These are phyloP conservation scores for Poeciliopsis retropinna DNA, from an alignment of 2,113 vertebrate genomes.

Conservation along the genomic window DNA sequence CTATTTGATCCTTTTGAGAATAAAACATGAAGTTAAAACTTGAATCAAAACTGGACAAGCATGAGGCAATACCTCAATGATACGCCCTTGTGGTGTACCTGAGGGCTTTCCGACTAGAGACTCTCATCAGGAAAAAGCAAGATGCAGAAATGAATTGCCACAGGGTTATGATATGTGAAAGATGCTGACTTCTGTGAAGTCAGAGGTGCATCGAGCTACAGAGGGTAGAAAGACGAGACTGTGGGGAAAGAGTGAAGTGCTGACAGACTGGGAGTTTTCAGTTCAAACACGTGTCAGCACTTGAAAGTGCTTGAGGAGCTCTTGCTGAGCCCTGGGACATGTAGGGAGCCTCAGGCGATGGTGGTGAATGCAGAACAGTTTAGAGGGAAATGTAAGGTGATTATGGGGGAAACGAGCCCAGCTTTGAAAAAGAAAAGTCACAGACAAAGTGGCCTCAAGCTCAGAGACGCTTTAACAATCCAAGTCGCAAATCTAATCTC, in stretches of 20 bases:
- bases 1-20: not conserved
- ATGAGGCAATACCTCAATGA: slow-evolving; percentile 4
- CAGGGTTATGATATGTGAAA: slow-evolving; percentile 43
- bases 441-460: slow-evolving; percentile 30
- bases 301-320: slow-evolving; percentile 65
- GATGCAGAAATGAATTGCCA: slow-evolving; percentile 29
- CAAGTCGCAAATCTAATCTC: slow-evolving; percentile 17
- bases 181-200: slow-evolving; percentile 65
- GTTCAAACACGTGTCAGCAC: slow-evolving; percentile 71
- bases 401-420: slow-evolving; percentile 42
- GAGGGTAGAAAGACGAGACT: slow-evolving; percentile 41
- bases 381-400: slow-evolving; percentile 36
- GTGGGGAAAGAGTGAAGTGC: slow-evolving; percentile 61
- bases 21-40: not conserved
- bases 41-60: not conserved
- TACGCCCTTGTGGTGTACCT: not conserved
- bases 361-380: slow-evolving; percentile 61
- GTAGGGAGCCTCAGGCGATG: slow-evolving; percentile 40
- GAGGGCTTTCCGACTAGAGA: slow-evolving; percentile 13
- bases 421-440: slow-evolving; percentile 23
- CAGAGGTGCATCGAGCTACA: slow-evolving; percentile 37
- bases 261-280: slow-evolving; percentile 70
- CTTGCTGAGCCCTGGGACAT: slow-evolving; percentile 54
- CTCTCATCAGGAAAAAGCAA: slow-evolving; percentile 9
- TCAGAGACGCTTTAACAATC: slow-evolving; percentile 10